These are phyloP conservation scores for Drosophila acutilabella DNA, from an alignment of 2,888 invertebrate genomes.

Conservation along the genomic window DNA sequence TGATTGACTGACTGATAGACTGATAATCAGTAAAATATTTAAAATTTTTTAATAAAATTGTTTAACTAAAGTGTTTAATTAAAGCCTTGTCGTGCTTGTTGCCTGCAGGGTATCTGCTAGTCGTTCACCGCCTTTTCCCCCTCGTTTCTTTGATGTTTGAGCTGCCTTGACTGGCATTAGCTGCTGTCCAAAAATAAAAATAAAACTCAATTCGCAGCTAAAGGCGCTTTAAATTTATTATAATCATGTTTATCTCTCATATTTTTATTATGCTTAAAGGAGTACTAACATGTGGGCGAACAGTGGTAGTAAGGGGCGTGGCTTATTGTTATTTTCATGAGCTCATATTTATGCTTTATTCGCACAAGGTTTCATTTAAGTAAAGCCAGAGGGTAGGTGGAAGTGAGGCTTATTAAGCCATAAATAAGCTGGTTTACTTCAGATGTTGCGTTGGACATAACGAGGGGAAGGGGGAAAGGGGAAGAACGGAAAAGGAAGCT, in stretches of 20 bases:
- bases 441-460: constrained; percentile 19
- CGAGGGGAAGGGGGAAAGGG: no score
- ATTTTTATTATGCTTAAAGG: constrained; percentile 5
- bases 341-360: constrained; percentile 57
- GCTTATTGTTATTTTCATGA: constrained; percentile 45
- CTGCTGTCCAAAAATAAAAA: constrained; percentile 7
- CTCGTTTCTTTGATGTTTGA: constrained; percentile 54
- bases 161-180: constrained; percentile 57
- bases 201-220: constrained; percentile 29
- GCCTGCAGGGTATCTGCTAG: constrained; percentile 3
- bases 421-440: constrained; percentile 61
- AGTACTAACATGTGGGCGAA: background rate
- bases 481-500: constrained; percentile 52
- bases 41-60: no score
- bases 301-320: background rate
- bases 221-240: constrained; percentile 62
- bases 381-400: background rate
- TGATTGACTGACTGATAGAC: constrained; percentile 8
- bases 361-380: constrained; percentile 22
- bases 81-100: no score
- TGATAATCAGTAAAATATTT: background rate
- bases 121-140: background rate
- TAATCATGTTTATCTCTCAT: constrained; percentile 54
- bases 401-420: constrained; percentile 62
- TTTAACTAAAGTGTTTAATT: no score